Percentiles rank a stretch among this genome's conserved stretches.
Evolutionary conservation across 2,113 vertebrate species (phyloP).

Genomic region (Micronycteris hirsuta): DNA sequence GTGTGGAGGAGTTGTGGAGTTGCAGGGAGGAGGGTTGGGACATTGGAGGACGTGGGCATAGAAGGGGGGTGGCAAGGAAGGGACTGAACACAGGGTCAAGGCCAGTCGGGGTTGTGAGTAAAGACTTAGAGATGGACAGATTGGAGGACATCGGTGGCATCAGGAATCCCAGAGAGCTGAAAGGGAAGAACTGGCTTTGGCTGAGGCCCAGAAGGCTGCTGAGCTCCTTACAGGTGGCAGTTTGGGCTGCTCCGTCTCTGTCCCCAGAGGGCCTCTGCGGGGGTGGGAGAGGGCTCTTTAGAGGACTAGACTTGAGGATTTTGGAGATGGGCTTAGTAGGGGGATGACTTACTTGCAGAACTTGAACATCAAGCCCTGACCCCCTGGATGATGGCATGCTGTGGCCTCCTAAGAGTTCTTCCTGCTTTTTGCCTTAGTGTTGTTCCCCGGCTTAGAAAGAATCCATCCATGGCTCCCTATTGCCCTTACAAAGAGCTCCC

Average conservation of each 20-base stretch:
- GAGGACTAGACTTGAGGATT: not conserved
- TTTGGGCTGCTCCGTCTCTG: not conserved
- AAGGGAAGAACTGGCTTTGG: not conserved
- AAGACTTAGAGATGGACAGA: not conserved
- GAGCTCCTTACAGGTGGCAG: not conserved
- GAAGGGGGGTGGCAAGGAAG: not conserved
- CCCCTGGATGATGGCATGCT: not conserved
- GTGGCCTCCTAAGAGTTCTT: not conserved
- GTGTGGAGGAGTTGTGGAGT: not conserved
- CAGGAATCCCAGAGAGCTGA: not conserved
- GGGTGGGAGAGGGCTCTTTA: not conserved
- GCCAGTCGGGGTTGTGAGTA: not conserved
- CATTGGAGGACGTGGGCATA: not conserved
- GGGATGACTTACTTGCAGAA: not conserved
- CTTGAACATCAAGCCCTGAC: not conserved
- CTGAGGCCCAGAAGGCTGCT: not conserved
- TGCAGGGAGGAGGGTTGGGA: not conserved
- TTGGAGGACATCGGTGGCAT: not conserved
- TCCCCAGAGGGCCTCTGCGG: not conserved
- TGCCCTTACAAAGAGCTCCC: not conserved
- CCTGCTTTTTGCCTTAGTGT: not conserved
- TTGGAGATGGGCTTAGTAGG: not conserved
- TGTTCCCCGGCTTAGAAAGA: not conserved
- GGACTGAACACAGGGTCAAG: not conserved
- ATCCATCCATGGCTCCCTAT: not conserved